phyloP scores from a whole-genome alignment of 2,888 invertebrate species.

The Anarsia innoxiella region DNA sequence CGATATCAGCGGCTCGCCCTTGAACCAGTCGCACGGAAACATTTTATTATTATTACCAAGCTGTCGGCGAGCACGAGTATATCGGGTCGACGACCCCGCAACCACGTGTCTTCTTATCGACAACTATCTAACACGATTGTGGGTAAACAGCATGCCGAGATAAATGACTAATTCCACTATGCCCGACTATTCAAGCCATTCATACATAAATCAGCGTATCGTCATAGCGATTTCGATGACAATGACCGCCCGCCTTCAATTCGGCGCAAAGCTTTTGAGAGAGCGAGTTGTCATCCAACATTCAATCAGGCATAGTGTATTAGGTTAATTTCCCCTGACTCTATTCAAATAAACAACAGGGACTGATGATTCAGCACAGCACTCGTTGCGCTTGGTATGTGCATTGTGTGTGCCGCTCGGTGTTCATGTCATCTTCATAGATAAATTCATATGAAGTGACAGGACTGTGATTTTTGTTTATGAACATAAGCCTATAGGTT shows the following conservation, averaged over 20 bases:
- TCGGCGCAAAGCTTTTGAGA: conserved; percentile 26
- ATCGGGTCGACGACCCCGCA: conserved; percentile 71
- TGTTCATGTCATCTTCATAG: too few species aligned
- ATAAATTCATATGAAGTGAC: too few species aligned
- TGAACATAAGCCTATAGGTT: too few species aligned
- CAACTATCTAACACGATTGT: conserved; percentile 75
- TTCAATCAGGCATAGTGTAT: conserved; percentile 15
- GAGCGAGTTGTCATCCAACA: conserved; percentile 21
- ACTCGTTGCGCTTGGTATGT: too few species aligned
- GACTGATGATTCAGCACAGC: neutral
- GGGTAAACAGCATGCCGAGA: conserved; percentile 72
- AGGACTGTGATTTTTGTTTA: too few species aligned
- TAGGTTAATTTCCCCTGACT: conserved; percentile 9
- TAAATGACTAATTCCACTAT: conserved; percentile 73
- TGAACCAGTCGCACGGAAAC: conserved; percentile 76
- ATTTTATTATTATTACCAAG: conserved; percentile 76
- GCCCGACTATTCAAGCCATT: conserved; percentile 62
- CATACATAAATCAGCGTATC: conserved; percentile 63
- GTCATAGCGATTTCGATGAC: conserved; percentile 51
- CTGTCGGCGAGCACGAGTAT: conserved; percentile 74
- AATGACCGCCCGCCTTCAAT: conserved; percentile 31
- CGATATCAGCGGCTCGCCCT: conserved; percentile 76
- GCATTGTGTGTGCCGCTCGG: too few species aligned
- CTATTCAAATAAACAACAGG: conserved; percentile 7
- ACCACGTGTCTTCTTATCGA: conserved; percentile 76